Evolutionary conservation across 2,888 invertebrate genomes (phyloP).

Genomic region (Ametastegia equiseti): DNA sequence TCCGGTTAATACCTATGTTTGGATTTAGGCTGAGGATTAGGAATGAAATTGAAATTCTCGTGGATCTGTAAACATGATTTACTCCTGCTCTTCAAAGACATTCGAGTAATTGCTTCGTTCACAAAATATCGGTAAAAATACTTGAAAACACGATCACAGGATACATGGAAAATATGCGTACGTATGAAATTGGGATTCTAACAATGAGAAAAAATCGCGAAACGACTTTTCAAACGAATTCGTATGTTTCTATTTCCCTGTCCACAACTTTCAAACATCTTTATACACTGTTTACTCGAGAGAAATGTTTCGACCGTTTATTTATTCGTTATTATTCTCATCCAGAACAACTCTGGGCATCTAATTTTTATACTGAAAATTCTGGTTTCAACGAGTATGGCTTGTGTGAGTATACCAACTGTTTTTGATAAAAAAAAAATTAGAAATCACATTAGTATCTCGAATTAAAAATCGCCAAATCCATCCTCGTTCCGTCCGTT

Average conservation of each 20-base stretch:
- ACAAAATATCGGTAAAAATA: background rate
- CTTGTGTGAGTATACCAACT: constrained; percentile 1
- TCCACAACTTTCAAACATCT: too few species aligned
- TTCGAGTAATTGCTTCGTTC: too few species aligned
- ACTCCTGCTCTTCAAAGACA: too few species aligned
- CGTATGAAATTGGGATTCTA: background rate
- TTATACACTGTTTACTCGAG: too few species aligned
- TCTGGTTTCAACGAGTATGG: constrained; percentile 7
- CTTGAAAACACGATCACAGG: background rate
- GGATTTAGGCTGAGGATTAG: too few species aligned
- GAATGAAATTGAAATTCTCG: too few species aligned
- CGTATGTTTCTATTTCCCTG: background rate
- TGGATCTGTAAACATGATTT: too few species aligned
- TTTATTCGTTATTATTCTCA: too few species aligned
- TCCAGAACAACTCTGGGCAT: background rate
- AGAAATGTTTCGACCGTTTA: constrained; percentile 5
- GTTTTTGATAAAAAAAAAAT: background rate
- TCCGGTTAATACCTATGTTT: too few species aligned
- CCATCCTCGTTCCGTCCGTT: background rate
- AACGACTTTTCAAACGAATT: constrained; percentile 13
- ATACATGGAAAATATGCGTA: background rate
- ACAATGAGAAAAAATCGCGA: constrained; percentile 1
- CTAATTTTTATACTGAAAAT: background rate
- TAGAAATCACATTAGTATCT: background rate
- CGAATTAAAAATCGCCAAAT: background rate